A percentile compares a stretch with the other conserved stretches of the same genome.
Conservation (phyloP, 1,140 invertebrate genomes). For the Drosophila kohkoa region DNA sequence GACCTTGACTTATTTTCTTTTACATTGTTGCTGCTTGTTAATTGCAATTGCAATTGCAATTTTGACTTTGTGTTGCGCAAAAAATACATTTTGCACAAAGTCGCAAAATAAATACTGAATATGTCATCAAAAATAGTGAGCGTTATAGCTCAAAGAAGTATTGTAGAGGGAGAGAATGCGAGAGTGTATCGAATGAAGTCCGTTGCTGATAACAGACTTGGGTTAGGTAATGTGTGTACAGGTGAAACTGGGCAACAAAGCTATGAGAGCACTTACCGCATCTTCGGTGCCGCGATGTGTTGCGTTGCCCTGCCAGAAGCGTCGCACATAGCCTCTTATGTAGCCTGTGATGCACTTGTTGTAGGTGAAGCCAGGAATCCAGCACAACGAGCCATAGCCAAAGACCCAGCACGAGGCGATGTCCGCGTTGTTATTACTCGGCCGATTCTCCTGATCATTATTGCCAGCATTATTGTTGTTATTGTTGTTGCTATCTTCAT, state of each 20-base stretch:
- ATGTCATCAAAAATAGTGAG: slow-evolving; percentile 9
- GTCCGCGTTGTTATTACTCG: slow-evolving; percentile 26
- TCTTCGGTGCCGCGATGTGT: slow-evolving; percentile 91
- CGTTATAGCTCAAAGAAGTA: neutral
- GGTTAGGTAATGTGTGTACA: slow-evolving; percentile 7
- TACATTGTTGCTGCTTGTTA: slow-evolving; percentile 17
- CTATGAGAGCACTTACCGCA: slow-evolving; percentile 87
- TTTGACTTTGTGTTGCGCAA: slow-evolving; percentile 11
- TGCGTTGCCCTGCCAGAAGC: slow-evolving; percentile 95
- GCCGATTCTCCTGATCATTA: slow-evolving; percentile 40
- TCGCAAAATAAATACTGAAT: neutral
- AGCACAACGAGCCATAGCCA: slow-evolving; percentile 94
- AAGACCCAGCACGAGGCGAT: slow-evolving; percentile 89
- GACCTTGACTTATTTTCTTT: slow-evolving; percentile 64
- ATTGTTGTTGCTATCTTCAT: slow-evolving; percentile 53
- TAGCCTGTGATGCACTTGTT: slow-evolving; percentile 89
- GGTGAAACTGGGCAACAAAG: slow-evolving; percentile 27
- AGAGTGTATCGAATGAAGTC: slow-evolving; percentile 1
- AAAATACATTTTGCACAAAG: neutral
- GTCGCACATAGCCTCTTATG: slow-evolving; percentile 88
- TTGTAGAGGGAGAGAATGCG: no score
- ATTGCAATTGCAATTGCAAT: slow-evolving; percentile 11
- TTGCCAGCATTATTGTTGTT: slow-evolving; percentile 48
- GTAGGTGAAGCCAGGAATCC: slow-evolving; percentile 94
- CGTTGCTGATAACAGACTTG: neutral